Conservation (phyloP, 2,888 invertebrate species). For the Autographa pulchrina region DNA sequence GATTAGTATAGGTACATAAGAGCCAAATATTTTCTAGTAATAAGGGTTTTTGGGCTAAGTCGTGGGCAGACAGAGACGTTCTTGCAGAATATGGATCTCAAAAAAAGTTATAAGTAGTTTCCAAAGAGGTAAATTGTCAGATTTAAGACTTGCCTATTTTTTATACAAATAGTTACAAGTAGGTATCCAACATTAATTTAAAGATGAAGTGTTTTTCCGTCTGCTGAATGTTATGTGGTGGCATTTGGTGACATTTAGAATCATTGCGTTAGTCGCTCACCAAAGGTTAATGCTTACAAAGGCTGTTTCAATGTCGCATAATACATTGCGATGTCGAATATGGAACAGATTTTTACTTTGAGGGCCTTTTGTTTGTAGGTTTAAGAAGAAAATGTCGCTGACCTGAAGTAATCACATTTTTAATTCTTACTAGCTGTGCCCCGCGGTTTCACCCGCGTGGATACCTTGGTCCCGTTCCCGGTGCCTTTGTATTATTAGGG, state of each 20-base stretch:
- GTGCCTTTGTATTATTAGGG: no score
- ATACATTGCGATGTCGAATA: neutral
- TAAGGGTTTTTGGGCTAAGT: no score
- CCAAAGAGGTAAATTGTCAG: neutral
- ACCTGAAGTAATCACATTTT: no score
- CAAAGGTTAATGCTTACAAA: slow-evolving; percentile 6
- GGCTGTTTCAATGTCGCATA: neutral
- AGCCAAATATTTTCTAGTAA: no score
- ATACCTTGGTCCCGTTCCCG: no score
- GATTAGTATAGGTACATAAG: no score
- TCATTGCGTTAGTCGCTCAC: slow-evolving; percentile 1
- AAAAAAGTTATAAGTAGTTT: neutral
- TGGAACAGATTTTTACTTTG: neutral
- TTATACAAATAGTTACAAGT: neutral
- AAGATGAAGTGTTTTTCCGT: neutral
- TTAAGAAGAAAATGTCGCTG: neutral
- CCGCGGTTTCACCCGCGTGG: no score
- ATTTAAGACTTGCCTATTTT: neutral
- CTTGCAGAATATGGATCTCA: no score
- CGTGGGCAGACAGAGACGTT: no score
- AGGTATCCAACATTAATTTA: slow-evolving; percentile 6
- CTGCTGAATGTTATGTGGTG: slow-evolving; percentile 6
- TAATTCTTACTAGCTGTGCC: no score
- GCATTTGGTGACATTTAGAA: slow-evolving; percentile 6
- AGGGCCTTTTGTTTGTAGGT: neutral